These are phyloP conservation scores for Galerucella calmariensis DNA, from an alignment of 2,888 invertebrate species.

Conservation along the genomic window DNA sequence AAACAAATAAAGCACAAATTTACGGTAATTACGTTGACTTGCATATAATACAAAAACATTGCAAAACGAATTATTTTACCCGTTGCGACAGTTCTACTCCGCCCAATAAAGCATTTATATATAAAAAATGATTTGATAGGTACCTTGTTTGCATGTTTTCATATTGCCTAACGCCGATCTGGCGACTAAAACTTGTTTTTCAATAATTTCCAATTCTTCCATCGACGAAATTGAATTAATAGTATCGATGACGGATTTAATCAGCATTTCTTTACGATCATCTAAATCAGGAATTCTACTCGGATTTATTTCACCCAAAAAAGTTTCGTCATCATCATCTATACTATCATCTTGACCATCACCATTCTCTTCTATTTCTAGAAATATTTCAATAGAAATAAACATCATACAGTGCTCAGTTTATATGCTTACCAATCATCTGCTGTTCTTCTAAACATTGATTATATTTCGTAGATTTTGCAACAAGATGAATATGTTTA, in stretches of 20 bases:
- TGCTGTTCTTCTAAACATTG: neutral
- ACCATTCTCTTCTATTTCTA: slow-evolving; percentile 7
- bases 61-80: too few relatives aligned
- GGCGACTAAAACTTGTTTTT: slow-evolving; percentile 3
- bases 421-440: neutral
- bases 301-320: slow-evolving; percentile 11
- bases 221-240: slow-evolving; percentile 8
- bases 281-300: slow-evolving; percentile 13
- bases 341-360: neutral
- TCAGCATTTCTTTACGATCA: slow-evolving; percentile 11
- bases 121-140: neutral
- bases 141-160: slow-evolving; percentile 1
- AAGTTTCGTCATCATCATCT: neutral
- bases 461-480: neutral
- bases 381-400: neutral
- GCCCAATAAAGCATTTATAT: neutral
- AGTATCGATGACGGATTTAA: slow-evolving; percentile 7
- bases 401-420: too few relatives aligned
- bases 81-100: too few relatives aligned
- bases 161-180: neutral
- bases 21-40: too few relatives aligned
- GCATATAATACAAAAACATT: too few relatives aligned
- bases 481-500: slow-evolving; percentile 40
- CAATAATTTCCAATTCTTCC: neutral
- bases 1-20: too few relatives aligned